Evolutionary conservation across 1,140 invertebrate species (phyloP), one percentile per base, ranked within the genome.

Genomic region (Trichonephila clavata): DNA sequence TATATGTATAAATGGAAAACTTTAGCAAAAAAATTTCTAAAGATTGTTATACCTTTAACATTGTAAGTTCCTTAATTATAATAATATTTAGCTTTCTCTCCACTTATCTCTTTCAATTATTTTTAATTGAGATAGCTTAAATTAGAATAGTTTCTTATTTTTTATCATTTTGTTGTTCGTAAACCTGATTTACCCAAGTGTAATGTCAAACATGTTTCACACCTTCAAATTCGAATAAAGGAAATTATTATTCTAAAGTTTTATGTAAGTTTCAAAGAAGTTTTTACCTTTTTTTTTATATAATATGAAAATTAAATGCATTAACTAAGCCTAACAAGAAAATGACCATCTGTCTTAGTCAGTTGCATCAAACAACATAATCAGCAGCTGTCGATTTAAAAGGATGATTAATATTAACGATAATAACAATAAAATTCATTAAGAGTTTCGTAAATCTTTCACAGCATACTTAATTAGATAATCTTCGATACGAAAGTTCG

Each of bases 301-400:
- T 63, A 21, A 5, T 20, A 63, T n/a, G 5, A 63, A 21, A 20
- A 63, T 3, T 24, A 50, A 50, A 50, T 50, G 50, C 50, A 50
- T n/a, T 14, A n/a, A 13, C 5, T 21, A 10, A 14, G 14, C 20
- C 6, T 24, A 24, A 65, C 5, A 65, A 65, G n/a, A 71, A 18
- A 14, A 71, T 16, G 13, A 27, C 24, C 68, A 14, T 32, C 14
- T 39, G 68, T 71, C 13, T 71, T 71, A 18, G 21, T 20, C 61
- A 20, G 5, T 63, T 71, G 27, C n/a, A 71, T 71, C 24, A 71
- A 71, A 5, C 10, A 71, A 27, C 24, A 10, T 71, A 71, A 5
- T 24, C 68, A 32, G n/a, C 68, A 71, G 68, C 68, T 71, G 68
- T 71, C 68, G n/a, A 71, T 71, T 71, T 71, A 71, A 71, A 71